phyloP scores from a whole-genome alignment of 37 sponge, comb jelly and placozoan genomes.

The Halichondria panicea region DNA sequence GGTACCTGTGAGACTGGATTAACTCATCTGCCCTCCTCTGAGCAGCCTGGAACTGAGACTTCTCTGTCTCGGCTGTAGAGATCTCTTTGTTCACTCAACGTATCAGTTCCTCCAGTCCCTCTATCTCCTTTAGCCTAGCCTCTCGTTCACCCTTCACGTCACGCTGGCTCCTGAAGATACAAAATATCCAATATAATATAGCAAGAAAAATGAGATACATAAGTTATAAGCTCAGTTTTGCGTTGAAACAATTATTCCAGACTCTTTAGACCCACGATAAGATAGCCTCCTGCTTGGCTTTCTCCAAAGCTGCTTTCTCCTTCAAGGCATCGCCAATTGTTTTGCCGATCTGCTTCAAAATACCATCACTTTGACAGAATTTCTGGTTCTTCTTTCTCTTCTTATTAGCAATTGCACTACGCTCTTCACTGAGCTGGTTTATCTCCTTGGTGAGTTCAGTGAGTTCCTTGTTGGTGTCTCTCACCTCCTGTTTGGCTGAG shows the following conservation, averaged over 20 bases:
- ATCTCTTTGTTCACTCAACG: conserved; percentile 11
- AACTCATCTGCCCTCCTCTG: background rate
- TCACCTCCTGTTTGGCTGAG: background rate
- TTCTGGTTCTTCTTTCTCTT: conserved; percentile 38
- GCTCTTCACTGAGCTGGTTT: conserved; percentile 24
- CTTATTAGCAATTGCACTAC: conserved; percentile 13
- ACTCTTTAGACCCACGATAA: background rate
- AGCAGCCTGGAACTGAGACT: conserved; percentile 16
- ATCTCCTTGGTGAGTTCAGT: conserved; percentile 15
- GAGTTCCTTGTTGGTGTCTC: conserved; percentile 1
- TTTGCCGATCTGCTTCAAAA: conserved; percentile 2
- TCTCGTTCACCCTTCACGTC: conserved; percentile 43
- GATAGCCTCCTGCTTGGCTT: conserved; percentile 12
- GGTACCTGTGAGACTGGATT: background rate
- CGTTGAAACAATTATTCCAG: too few relatives aligned
- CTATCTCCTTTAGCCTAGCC: conserved; percentile 4
- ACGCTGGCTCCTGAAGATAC: conserved; percentile 36
- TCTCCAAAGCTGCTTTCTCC: conserved; percentile 43
- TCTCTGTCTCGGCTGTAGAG: conserved; percentile 25
- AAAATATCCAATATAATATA: too few relatives aligned
- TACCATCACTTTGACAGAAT: background rate
- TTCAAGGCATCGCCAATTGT: conserved; percentile 5
- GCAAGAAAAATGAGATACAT: too few relatives aligned
- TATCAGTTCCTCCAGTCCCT: conserved; percentile 12
- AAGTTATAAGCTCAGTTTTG: too few relatives aligned